Base-by-base conservation (phyloP, 2,113 vertebrate genomes). In the Tor tambroides region DNA sequence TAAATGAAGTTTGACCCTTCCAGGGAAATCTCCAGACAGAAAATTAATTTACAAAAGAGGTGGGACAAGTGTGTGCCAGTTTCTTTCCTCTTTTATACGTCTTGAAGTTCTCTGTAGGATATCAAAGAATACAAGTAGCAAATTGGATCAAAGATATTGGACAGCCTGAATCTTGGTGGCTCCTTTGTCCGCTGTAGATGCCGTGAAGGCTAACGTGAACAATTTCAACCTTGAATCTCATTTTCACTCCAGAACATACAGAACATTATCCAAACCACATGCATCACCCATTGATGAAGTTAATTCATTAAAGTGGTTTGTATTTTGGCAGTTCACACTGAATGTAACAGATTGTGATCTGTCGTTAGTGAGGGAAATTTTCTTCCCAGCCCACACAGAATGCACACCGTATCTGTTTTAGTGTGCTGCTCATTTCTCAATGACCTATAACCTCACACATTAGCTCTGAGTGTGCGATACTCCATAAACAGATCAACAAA, bases 401-500 rank as follows among this genome's bases (percentile, higher is more conserved):
- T 6, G 26, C 46, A 46, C 78, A 63, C 6, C 4, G n/a, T 30
- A 51, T 77, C 23, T 9, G 46, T 19, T 43, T 54, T 30, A 43
- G 43, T 32, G 30, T 71, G 23, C 77, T 80, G 35, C 30, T 79
- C 76, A 67, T 80, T 78, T 80, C 21, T 19, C 75, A 8, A 88
- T 88, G 91, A 93, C 91, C 93, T 90, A 83, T 89, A 92, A 91
- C 84, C 92, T 88, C 91, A 84, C 61, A 85, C 65, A 84, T 86
- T 91, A 90, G 90, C 91, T 91, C 83, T 83, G 74, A 23, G 85
- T 88, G 83, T 88, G 87, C 80, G 81, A 41, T 87, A 78, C 82
- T 86, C 84, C 88, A 87, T 90, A 90, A 94, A 92, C 92, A 94
- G 90, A 95, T 93, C 94, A 93, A 95, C 92, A 93, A 91, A 88